Evolutionary conservation across 64 coral and sea anemone genomes (phyloP), one percentile per base, ranked within the genome.

Genomic region (Actinia equina): DNA sequence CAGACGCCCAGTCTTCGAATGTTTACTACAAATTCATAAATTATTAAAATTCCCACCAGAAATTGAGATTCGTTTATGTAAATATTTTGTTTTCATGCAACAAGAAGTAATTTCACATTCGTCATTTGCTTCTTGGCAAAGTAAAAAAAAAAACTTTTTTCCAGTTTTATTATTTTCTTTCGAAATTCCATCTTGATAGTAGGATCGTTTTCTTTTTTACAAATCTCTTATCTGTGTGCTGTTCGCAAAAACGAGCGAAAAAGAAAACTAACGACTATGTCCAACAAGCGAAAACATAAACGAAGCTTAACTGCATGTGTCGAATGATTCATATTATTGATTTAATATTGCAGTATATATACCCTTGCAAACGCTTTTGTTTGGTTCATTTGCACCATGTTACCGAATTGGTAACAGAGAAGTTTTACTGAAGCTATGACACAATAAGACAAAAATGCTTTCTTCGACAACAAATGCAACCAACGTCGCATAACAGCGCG

Each of bases 21-120:
- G 43, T 44, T 85, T 85, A 85, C 83, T 58, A 85, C 42, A 41
- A 17, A 6, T 44, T 59, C 26, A 85, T 85, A 22, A 61, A 85
- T 37, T 63, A 85, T 85, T 85, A 54, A 85, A 15, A 63, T 44
- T 85, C 10, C 83, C 83, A 85, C 83, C 83, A 57, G 83, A 60
- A 60, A 58, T 16, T 44, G 83, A 85, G 59, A 61, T 52, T 5
- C 20, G 5, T 85, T 63, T 85, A 85, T 85, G 54, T 85, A 62
- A 85, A 85, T 60, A 85, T 26, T 20, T 81, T 81, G 78, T 81
- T 81, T 81, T 52, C 52, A 74, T 74, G 69, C 26, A 11, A 25
- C 25, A 9, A 69, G 10, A 74, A 74, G 26, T 23, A 65, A n/a
- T 23, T 65, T 65, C 19, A 65, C n/a, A 7, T 6, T n/a, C 9